Base-by-base conservation (phyloP, 2,888 invertebrate species). In the Carcina quercana region DNA sequence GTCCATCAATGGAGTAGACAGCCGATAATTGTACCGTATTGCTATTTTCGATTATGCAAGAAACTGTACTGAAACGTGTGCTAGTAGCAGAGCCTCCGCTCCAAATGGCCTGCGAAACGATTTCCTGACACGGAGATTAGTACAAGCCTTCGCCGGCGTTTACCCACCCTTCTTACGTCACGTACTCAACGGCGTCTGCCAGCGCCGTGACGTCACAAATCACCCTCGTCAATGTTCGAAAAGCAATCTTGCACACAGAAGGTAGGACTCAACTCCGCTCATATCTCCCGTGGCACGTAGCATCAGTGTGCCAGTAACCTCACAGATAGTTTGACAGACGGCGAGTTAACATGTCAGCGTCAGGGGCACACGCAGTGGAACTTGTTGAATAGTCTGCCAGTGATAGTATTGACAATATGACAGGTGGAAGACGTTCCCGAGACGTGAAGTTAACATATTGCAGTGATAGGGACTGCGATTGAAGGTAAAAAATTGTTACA, bases 91-190 rank as follows among this genome's bases (percentile, higher is more conserved):
- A 69, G 67, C 73, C 78, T 61, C 62, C 74, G 64, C 69, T 80
- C 72, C 73, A 76, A 82, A 82, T 83, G 83, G 78, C 63, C 82
- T 82, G 80, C 80, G 72, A 79, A 83, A 82, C 83, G 79, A 82
- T 82, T 82, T 78, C 79, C 80, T 83, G 83, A 83, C 83, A 80
- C 74, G 83, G 83, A 78, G 83, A 82, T 83, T 83, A 83, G 83
- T 78, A 83, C 83, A 79, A 82, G 78, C 75, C 76, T 76, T 80
- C 83, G 79, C 83, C 72, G 62, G 60, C 66, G 66, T 62, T 73
- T 70, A 68, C 69, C 65, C 73, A 65, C 83, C 83, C 83, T 74
- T 69, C 79, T 82, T 83, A 82, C 80, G 66, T 82, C 83, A 83
- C 83, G 83, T 82, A 83, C 82, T 80, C 63, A 49, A 71, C 52